Evolutionary conservation across 2,113 vertebrate genomes (phyloP).

Genomic region (Serinus canaria): DNA sequence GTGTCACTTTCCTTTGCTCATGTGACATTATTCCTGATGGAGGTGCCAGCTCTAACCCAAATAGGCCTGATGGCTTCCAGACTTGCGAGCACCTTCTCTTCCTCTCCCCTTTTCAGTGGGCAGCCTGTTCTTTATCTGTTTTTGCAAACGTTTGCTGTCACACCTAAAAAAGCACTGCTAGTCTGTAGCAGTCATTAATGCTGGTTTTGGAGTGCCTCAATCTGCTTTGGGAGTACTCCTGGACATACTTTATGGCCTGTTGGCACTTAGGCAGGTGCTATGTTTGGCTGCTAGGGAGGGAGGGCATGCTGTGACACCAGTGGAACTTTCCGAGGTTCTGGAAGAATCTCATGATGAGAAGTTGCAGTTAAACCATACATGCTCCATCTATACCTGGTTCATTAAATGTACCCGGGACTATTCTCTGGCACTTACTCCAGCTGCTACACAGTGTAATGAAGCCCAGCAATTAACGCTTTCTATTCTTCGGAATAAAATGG

Average conservation of each 20-base stretch:
- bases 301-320: fast-evolving
- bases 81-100: neutral
- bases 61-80: neutral
- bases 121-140: neutral
- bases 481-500: neutral
- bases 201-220: neutral
- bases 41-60: neutral
- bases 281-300: neutral
- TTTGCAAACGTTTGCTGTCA: neutral
- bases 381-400: neutral
- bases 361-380: neutral
- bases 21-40: neutral
- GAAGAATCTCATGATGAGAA: neutral
- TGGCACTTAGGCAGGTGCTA: neutral
- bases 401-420: neutral
- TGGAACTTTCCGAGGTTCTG: neutral
- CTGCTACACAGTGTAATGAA: neutral
- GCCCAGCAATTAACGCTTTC: neutral
- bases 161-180: neutral
- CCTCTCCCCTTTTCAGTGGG: neutral
- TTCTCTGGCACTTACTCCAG: neutral
- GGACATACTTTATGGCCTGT: neutral
- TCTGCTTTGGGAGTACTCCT: neutral
- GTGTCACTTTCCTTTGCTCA: neutral
- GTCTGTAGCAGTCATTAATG: neutral